These are phyloP conservation scores for Nemurella pictetii DNA, from an alignment of 2,888 invertebrate genomes.

Conservation along the genomic window DNA sequence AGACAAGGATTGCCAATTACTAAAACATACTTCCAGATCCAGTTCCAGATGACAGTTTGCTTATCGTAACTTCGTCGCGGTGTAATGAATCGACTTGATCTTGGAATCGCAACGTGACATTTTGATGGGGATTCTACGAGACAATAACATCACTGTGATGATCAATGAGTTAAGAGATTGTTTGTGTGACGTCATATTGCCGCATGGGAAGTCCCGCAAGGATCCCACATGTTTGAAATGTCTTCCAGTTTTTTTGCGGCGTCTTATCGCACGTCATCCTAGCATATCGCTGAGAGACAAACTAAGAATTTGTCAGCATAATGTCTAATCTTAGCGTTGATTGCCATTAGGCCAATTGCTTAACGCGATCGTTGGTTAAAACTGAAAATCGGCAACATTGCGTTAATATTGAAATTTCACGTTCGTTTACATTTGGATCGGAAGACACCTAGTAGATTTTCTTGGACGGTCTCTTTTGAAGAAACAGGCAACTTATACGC, in stretches of 20 bases:
- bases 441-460: too few relatives aligned
- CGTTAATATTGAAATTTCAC: too few relatives aligned
- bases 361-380: neutral
- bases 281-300: neutral
- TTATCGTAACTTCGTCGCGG: neutral
- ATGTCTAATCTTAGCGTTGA: neutral
- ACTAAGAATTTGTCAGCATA: neutral
- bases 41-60: neutral
- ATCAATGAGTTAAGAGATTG: too few relatives aligned
- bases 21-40: neutral
- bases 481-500: too few relatives aligned
- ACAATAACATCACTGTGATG: neutral
- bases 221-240: slow-evolving; percentile 1
- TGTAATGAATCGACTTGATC: neutral
- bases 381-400: neutral
- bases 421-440: too few relatives aligned
- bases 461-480: too few relatives aligned
- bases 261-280: neutral
- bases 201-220: neutral
- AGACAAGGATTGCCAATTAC: too few relatives aligned
- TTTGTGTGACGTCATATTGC: neutral
- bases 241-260: neutral
- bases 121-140: neutral
- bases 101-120: neutral
- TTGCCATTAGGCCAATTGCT: neutral